Base-by-base conservation (phyloP, 2,888 invertebrate species). In the Pilophorus perplexus region DNA sequence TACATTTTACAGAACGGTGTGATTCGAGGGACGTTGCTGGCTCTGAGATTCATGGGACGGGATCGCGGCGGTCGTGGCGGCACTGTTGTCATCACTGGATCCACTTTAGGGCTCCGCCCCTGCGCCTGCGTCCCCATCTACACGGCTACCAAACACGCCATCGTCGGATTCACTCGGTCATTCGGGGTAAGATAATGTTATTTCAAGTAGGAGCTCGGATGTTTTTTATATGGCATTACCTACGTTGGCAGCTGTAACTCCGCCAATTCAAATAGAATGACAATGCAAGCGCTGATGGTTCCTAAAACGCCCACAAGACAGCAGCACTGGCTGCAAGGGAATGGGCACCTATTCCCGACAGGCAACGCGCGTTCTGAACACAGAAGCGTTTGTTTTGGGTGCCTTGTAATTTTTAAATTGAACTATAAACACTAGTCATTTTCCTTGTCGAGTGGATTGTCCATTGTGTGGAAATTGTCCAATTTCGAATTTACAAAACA, bases 61-160 rank as follows among this genome's bases (percentile, higher is more conserved):
- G 88, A 89, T 76, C 84, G 86, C 72, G 88, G 88, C 14, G 88
- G 88, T 0, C 81, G 83, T 54, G 88, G 88, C 14, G 88, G 88
- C 14, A 81, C 83, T 48, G 85, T 90, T 64, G 81, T 90, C 48
- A 89, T 89, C 77, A 85, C 86, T 3, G 87, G 89, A 1, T 87
- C 88, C 57, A 87, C 86, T 25, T 84, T 85, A 25, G 85, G 87
- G 74, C 79, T 82, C 42, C 80, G 80, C 69, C 88, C 88, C 0
- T 84, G 87, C 73, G 84, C 87, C 4, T 86, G 87, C 65, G 83
- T 86, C 25, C 88, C 89, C 1, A 87, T 88, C 72, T 88, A 87
- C 78, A 86, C 87, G 0, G 88, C 88, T 12, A 88, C 88, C 14
- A 88, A 88, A 75, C 87, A 87, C 74, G 88, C 88, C 0, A 84